Evolutionary conservation across 2,888 invertebrate species (phyloP), one percentile per base, ranked within the genome.

Genomic region (Apodemia duryi): DNA sequence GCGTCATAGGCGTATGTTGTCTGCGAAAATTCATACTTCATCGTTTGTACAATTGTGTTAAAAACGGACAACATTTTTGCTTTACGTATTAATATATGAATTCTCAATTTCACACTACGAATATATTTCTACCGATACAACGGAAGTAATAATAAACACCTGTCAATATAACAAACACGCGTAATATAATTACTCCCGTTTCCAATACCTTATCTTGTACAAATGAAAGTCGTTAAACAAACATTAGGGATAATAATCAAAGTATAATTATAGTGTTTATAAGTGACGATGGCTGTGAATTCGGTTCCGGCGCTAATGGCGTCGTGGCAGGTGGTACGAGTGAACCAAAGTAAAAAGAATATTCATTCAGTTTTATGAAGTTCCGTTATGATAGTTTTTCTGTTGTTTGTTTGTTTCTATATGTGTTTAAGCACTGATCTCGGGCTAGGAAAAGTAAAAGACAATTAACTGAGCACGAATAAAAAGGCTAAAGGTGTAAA

Each of bases 241-340:
- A 38, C 41, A 54, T 54, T 52, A 63, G 35, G 63, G 54, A 54
- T 41, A 52, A 54, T 29, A 41, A 54, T 38, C n/a, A 13, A 38
- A 28, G 32, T 7, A 28, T 29, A 29, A 54, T 54, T 54, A 28
- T 11, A 38, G 63, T 51, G 11, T 41, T 41, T 63, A 54, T 38
- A 63, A 63, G 52, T 38, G 29, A 63, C 41, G 13, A 63, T 51
- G 28, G 54, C 41, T 41, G 63, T 63, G 63, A 54, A 63, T 57
- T 63, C 52, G 52, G 63, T 63, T 63, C 54, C 57, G 43, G 83
- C 78, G 74, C 73, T 85, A 83, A 84, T 84, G 81, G 81, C 73
- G 73, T 77, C 81, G 69, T 82, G 82, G 85, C 89, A 87, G 88
- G 87, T 88, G 78, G 75, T 67, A 73, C 70, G 76, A 74, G 75